Evolutionary conservation across 2,888 invertebrate species (phyloP).

Genomic region (Nomada ferruginata): DNA sequence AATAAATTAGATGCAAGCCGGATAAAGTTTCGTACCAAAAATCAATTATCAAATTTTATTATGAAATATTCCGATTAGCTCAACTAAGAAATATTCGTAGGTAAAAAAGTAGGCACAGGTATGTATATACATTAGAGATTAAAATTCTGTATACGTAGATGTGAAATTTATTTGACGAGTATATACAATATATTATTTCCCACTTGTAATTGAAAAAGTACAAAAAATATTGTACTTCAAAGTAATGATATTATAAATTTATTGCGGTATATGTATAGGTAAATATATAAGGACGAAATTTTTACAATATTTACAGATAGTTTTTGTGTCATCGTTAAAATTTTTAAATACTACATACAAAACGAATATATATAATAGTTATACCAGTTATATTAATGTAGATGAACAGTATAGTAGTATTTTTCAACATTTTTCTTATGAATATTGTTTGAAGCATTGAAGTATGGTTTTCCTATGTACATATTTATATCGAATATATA

Average conservation of each 20-base stretch:
- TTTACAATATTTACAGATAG: slow-evolving; percentile 25
- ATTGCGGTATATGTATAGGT: neutral
- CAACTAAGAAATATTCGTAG: neutral
- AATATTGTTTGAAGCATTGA: slow-evolving; percentile 20
- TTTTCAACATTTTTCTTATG: neutral
- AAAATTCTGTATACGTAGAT: neutral
- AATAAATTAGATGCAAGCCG: neutral
- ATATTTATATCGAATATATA: slow-evolving; percentile 22
- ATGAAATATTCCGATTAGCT: neutral
- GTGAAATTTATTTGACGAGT: slow-evolving; percentile 4
- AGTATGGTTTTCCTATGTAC: slow-evolving; percentile 24
- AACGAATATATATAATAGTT: neutral
- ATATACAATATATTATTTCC: neutral
- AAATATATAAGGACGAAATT: neutral
- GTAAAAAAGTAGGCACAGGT: neutral
- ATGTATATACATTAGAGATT: neutral
- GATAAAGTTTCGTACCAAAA: neutral
- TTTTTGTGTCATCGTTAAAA: neutral
- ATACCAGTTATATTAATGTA: neutral
- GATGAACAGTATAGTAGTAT: too few relatives aligned
- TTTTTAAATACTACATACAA: slow-evolving; percentile 10
- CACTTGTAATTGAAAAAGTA: slow-evolving; percentile 12
- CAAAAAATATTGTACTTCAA: slow-evolving; percentile 12
- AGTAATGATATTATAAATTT: slow-evolving; percentile 13
- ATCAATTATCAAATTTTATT: slow-evolving; percentile 11